phyloP scores from a whole-genome alignment of 2,113 vertebrate genomes.

The Rutilus rutilus region DNA sequence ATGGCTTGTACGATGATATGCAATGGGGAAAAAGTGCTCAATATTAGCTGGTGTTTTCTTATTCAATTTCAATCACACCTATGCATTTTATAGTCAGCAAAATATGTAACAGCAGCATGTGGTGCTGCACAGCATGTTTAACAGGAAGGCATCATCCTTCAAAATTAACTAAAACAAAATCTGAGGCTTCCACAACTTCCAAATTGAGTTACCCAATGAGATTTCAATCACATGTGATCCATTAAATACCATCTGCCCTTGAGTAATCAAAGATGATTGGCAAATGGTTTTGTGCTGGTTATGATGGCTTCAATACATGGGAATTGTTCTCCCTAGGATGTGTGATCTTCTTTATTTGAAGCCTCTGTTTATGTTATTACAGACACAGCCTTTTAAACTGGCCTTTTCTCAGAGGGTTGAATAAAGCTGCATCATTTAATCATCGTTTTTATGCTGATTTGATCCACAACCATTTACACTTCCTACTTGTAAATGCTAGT shows the following conservation, averaged over 20 bases:
- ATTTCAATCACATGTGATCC: constrained; percentile 19
- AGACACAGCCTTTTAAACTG: neutral
- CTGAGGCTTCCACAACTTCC: neutral
- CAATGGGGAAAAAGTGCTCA: neutral
- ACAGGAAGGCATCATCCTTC: neutral
- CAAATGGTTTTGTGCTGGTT: constrained; percentile 4
- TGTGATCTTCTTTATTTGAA: neutral
- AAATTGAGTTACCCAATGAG: neutral
- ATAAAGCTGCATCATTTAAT: constrained; percentile 1
- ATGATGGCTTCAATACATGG: neutral
- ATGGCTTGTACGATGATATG: neutral
- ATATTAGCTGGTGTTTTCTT: neutral
- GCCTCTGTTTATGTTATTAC: neutral
- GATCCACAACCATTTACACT: neutral
- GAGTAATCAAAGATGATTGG: constrained; percentile 37
- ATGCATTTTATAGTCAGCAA: neutral
- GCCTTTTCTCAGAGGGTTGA: neutral
- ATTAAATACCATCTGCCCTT: constrained; percentile 42
- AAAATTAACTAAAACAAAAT: constrained; percentile 32
- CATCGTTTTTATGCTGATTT: too few species aligned
- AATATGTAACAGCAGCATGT: constrained; percentile 34
- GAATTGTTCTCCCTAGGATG: neutral
- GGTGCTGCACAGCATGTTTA: neutral
- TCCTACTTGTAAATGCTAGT: neutral
- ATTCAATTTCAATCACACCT: neutral